Base-by-base conservation (phyloP, 2,888 invertebrate genomes). In the Phyto melanocephala region DNA sequence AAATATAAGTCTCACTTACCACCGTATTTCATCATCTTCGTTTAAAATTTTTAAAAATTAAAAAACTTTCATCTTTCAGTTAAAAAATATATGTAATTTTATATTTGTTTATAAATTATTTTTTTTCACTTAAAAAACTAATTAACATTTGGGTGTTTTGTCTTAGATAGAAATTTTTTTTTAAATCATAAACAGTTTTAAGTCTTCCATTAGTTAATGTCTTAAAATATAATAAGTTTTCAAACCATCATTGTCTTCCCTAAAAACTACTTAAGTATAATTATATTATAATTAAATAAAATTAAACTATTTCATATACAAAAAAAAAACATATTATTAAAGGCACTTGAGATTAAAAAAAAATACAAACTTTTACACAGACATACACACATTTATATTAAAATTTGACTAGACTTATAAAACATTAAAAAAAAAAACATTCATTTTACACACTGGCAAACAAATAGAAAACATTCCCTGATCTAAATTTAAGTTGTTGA, bases 201-300 rank as follows among this genome's bases (percentile, higher is more conserved):
- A 79, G 83, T 85, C 84, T 85, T 84, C 81, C 84, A 40, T 78
- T 33, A 76, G 63, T 72, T 58, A 24, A 11, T 47, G 45, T 24
- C 24, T 82, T 67, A 76, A 56, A 81, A 63, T 62, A 72, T 11
- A 63, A 54, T 60, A 37, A 68, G 24, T 67, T 83, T 63, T 74
- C 78, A 84, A n/a, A n/a, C n/a, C n/a, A 84, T 86, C 86, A 87
- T 86, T 87, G 87, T 87, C 87, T 86, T 87, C 86, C 87, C 74
- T 84, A 84, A n/a, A 67, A 76, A 33, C 47, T 67, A 58, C 0
- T 67, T 28, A 67, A 5, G 13, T 20, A 67, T 50, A 67, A 35
- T 28, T 28, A 20, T 62, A 17, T 15, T 71, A 17, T 63, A 68
- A 33, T 65, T 58, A 20, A 24, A 68, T 47, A 60, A 83, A 75